A percentile compares a stretch with the other conserved stretches of the same genome.
These are phyloP conservation scores for Lepidonotus clava DNA, from an alignment of 2,888 invertebrate genomes.

Conservation along the genomic window DNA sequence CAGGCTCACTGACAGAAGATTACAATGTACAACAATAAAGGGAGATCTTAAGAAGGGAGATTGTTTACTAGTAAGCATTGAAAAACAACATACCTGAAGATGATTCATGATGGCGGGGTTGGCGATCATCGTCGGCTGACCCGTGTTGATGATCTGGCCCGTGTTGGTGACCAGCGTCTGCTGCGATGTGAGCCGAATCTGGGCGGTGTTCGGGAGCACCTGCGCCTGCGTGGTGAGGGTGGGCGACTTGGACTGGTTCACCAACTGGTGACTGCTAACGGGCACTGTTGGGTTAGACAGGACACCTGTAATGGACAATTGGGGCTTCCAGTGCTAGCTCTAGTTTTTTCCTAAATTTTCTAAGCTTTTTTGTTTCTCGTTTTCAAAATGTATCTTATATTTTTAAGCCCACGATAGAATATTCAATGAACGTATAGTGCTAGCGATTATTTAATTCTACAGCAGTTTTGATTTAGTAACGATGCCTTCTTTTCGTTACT, in stretches of 20 bases:
- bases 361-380: too few species aligned
- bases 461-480: too few species aligned
- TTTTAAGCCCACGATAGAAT: too few species aligned
- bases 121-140: constrained; percentile 67
- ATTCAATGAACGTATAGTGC: too few species aligned
- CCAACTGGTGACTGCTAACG: constrained; percentile 64
- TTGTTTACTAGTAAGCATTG: too few species aligned
- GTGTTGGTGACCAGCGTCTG: constrained; percentile 53
- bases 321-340: background rate
- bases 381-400: too few species aligned
- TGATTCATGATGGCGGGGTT: constrained; percentile 72
- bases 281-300: constrained; percentile 62
- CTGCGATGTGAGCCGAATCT: constrained; percentile 42
- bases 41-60: too few species aligned
- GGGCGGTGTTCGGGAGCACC: constrained; percentile 69
- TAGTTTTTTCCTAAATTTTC: background rate
- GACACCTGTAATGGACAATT: constrained; percentile 62
- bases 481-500: too few species aligned
- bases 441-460: too few species aligned
- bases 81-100: constrained; percentile 59
- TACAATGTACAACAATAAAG: too few species aligned
- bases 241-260: constrained; percentile 69
- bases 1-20: too few species aligned
- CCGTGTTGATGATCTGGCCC: constrained; percentile 59
- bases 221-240: constrained; percentile 70